Evolutionary conservation across 2,888 invertebrate genomes (phyloP).

Genomic region (Amblyjoppa proteus): DNA sequence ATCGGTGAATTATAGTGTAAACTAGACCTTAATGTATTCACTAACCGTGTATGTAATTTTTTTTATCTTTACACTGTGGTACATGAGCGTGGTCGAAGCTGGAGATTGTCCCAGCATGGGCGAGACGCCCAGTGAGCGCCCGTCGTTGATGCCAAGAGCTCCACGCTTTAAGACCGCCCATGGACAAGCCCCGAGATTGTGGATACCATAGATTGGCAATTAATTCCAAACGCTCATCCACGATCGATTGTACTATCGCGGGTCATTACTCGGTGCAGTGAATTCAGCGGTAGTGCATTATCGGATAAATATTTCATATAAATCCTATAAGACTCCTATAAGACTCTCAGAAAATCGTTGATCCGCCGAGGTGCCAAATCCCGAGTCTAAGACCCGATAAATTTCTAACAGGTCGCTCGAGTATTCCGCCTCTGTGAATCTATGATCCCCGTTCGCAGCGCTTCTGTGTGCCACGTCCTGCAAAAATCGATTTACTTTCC

Average conservation of each 20-base stretch:
- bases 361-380: neutral
- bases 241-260: neutral
- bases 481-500: constrained; percentile 34
- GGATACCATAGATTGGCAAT: constrained; percentile 28
- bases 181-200: constrained; percentile 22
- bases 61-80: no score
- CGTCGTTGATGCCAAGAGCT: neutral
- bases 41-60: no score
- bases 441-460: no score
- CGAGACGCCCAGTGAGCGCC: neutral
- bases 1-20: no score
- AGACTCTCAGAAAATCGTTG: neutral
- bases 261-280: constrained; percentile 1
- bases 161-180: constrained; percentile 12
- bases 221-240: constrained; percentile 40
- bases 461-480: neutral
- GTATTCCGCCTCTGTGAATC: constrained; percentile 12
- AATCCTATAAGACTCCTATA: neutral
- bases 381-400: neutral
- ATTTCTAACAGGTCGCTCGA: constrained; percentile 11
- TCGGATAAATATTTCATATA: constrained; percentile 19
- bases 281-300: neutral
- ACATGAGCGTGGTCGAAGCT: no score
- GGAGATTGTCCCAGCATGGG: no score
- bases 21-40: no score